Percentiles rank a stretch among this genome's conserved stretches.
Conservation (phyloP, 2,113 vertebrate genomes). For the Orycteropus afer region DNA sequence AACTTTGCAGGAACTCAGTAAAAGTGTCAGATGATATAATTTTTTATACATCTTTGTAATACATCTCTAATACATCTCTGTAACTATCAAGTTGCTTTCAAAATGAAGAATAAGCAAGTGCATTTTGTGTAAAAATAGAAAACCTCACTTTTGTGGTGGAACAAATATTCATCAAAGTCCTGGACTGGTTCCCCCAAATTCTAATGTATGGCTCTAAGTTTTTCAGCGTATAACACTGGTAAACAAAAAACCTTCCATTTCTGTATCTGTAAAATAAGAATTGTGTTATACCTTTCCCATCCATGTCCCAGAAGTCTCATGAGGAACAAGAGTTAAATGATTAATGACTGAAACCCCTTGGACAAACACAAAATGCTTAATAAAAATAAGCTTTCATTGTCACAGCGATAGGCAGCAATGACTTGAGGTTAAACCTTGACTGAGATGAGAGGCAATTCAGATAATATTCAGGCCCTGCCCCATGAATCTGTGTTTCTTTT, state of each 20-base stretch:
- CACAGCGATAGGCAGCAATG: slow-evolving; percentile 31
- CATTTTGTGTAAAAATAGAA: slow-evolving; percentile 50
- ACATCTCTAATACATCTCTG: neutral
- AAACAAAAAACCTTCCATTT: slow-evolving; percentile 36
- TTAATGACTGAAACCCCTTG: slow-evolving; percentile 71
- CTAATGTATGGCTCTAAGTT: neutral
- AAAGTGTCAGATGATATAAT: slow-evolving; percentile 16
- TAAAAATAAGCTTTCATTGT: slow-evolving; percentile 68
- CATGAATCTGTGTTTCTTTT: neutral
- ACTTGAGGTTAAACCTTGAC: slow-evolving; percentile 51
- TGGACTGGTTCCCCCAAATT: neutral
- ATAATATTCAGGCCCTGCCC: neutral
- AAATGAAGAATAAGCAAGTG: slow-evolving; percentile 55
- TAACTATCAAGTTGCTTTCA: slow-evolving; percentile 43
- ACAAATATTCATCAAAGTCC: neutral
- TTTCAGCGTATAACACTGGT: neutral
- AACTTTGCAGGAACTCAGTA: neutral
- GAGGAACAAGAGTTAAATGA: slow-evolving; percentile 66
- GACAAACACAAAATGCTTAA: slow-evolving; percentile 72
- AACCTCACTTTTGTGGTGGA: neutral
- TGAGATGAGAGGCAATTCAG: neutral
- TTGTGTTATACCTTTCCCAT: slow-evolving; percentile 70
- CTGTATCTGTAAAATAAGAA: slow-evolving; percentile 49
- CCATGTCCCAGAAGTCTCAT: slow-evolving; percentile 57
- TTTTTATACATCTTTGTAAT: neutral